Evolutionary conservation across 1,140 invertebrate genomes (phyloP).

Genomic region (Radopholus similis): DNA sequence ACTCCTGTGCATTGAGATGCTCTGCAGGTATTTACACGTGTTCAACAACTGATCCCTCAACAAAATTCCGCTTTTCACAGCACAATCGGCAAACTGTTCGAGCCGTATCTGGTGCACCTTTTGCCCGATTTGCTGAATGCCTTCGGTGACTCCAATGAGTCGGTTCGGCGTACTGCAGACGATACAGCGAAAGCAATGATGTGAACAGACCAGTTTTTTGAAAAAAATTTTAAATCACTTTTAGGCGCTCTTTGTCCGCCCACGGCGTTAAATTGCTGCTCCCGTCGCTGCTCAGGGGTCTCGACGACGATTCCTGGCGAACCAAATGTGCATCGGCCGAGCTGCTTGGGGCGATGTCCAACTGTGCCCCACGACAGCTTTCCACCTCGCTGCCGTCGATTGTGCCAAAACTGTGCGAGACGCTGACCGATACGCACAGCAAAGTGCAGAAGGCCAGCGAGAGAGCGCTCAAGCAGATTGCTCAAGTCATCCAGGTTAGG

Average conservation of each 20-base stretch:
- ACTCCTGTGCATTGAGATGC: conserved; percentile 92
- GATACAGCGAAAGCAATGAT: conserved; percentile 91
- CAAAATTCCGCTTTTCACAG: conserved; percentile 28
- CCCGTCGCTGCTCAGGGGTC: conserved; percentile 78
- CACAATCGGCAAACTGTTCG: conserved; percentile 75
- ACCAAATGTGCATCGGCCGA: conserved; percentile 96
- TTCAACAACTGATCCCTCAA: neutral
- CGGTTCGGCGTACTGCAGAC: conserved; percentile 75
- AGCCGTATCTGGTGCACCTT: conserved; percentile 96
- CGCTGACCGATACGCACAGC: conserved; percentile 91
- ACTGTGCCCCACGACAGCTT: conserved; percentile 94
- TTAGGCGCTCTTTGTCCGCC: conserved; percentile 71
- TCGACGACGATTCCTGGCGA: conserved; percentile 96
- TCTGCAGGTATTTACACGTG: conserved; percentile 67
- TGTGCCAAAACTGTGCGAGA: conserved; percentile 95
- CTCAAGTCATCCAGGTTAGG: conserved; percentile 80
- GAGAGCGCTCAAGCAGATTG: conserved; percentile 90
- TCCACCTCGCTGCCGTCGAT: conserved; percentile 94
- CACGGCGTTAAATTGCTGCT: conserved; percentile 91
- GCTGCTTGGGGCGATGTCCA: conserved; percentile 70
- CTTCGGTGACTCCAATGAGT: conserved; percentile 86
- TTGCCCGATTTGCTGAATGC: conserved; percentile 87
- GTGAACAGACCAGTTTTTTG: conserved; percentile 64
- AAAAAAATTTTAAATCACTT: neutral
- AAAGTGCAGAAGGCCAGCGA: conserved; percentile 95